Conservation (phyloP, 2,888 invertebrate species). For the Ectemnius cavifrons region DNA sequence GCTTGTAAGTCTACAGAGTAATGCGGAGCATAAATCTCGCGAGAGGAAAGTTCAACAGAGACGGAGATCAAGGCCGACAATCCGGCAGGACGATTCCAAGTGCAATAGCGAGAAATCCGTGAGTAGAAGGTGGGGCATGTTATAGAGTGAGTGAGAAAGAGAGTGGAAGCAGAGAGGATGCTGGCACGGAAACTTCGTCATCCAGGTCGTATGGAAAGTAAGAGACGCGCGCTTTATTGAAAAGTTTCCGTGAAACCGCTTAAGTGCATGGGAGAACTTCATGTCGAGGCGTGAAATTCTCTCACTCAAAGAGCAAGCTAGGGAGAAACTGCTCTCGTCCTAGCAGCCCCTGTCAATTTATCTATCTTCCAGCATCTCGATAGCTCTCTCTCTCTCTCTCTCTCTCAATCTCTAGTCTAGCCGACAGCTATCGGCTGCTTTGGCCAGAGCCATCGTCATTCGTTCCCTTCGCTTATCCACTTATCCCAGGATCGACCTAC, state of each 20-base stretch:
- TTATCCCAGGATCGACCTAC: conserved; percentile 26
- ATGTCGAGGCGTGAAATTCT: conserved; percentile 45
- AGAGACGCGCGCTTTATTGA: conserved; percentile 54
- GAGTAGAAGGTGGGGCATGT: background rate
- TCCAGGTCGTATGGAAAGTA: conserved; percentile 55
- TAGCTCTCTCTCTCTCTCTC: background rate
- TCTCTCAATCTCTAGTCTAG: background rate
- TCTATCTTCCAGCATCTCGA: conserved; percentile 26
- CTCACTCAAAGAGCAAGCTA: conserved; percentile 18
- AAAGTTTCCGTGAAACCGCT: conserved; percentile 53
- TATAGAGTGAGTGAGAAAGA: background rate
- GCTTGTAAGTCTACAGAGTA: too few relatives aligned
- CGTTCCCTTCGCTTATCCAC: conserved; percentile 2
- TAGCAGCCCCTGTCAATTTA: conserved; percentile 33
- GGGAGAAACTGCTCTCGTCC: conserved; percentile 22
- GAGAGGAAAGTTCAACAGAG: background rate
- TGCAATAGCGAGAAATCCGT: conserved; percentile 4
- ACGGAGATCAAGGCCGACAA: conserved; percentile 4
- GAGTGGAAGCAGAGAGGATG: conserved; percentile 35
- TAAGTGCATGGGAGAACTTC: conserved; percentile 52
- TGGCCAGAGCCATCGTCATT: conserved; percentile 9
- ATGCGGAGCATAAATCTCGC: too few relatives aligned
- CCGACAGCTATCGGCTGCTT: background rate
- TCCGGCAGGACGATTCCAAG: background rate
- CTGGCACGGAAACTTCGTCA: conserved; percentile 42